Percentiles rank a stretch among this genome's conserved stretches.
Conservation (phyloP, 1,140 invertebrate species). For the Schlechtendalia chinensis region DNA sequence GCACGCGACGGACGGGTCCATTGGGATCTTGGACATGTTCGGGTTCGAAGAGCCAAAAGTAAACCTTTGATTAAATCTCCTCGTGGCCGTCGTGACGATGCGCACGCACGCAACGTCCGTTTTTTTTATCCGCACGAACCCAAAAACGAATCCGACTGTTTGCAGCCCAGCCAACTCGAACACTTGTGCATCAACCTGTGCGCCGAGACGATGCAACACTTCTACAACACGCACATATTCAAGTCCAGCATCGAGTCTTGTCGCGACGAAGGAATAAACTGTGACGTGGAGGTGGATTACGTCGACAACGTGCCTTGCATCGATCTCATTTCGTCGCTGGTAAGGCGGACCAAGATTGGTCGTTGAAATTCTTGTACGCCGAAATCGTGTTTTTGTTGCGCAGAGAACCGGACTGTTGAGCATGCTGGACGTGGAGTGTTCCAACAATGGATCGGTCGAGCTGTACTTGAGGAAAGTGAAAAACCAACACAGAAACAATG, state of each 20-base stretch:
- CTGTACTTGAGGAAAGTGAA: constrained; percentile 84
- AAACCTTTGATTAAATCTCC: too few relatives aligned
- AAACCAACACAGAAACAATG: constrained; percentile 78
- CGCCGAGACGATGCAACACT: constrained; percentile 96
- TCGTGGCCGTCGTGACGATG: too few relatives aligned
- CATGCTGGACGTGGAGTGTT: constrained; percentile 91
- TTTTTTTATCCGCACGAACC: too few relatives aligned
- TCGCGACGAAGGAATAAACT: constrained; percentile 87
- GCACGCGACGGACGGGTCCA: constrained; percentile 92
- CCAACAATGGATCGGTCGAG: constrained; percentile 79
- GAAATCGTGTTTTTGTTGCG: neutral
- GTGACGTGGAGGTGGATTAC: constrained; percentile 88
- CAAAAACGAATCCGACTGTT: constrained; percentile 20
- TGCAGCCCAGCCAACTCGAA: constrained; percentile 79
- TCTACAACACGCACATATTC: constrained; percentile 95
- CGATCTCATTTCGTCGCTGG: constrained; percentile 88
- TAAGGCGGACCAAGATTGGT: constrained; percentile 56
- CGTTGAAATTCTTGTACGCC: neutral
- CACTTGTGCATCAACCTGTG: constrained; percentile 93
- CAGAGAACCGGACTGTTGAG: constrained; percentile 83
- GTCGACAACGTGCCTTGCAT: constrained; percentile 95
- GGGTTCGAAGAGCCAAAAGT: constrained; percentile 87
- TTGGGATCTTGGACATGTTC: constrained; percentile 94
- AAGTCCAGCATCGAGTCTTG: constrained; percentile 92
- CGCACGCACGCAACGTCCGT: too few relatives aligned